Percentiles rank a stretch among this genome's conserved stretches.
These are phyloP conservation scores for Drosophila sp. DNA, from an alignment of 1,140 invertebrate species.

Conservation along the genomic window DNA sequence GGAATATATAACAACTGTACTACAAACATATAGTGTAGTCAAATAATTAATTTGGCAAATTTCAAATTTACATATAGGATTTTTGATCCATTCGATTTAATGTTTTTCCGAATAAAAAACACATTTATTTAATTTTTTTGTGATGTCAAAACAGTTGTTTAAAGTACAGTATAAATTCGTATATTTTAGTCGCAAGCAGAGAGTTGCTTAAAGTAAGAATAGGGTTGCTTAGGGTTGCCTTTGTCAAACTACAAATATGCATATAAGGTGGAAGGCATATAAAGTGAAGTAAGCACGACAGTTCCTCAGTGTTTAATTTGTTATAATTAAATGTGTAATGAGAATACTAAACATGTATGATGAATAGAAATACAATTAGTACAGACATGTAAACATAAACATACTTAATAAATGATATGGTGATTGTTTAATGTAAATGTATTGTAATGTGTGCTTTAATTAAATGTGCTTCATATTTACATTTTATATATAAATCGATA, in stretches of 20 bases:
- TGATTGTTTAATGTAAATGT: conserved; percentile 28
- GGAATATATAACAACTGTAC: too few relatives aligned
- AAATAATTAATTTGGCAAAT: too few relatives aligned
- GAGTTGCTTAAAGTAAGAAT: neutral
- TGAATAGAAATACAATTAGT: conserved; percentile 23
- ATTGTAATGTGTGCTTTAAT: conserved; percentile 81
- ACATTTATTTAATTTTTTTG: too few relatives aligned
- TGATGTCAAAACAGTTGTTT: too few relatives aligned
- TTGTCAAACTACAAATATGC: conserved; percentile 52
- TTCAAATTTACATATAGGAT: too few relatives aligned
- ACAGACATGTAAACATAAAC: conserved; percentile 18
- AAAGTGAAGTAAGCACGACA: conserved; percentile 81
- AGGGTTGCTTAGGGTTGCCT: conserved; percentile 63
- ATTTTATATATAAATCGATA: conserved; percentile 37
- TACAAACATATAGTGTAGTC: too few relatives aligned
- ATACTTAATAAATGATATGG: conserved; percentile 60
- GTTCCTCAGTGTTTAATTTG: conserved; percentile 82
- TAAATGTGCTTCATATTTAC: conserved; percentile 80
- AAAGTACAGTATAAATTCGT: too few relatives aligned
- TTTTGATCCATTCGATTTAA: too few relatives aligned
- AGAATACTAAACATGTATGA: conserved; percentile 45
- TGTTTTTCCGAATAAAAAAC: too few relatives aligned
- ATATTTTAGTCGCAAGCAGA: too few relatives aligned
- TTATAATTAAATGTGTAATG: conserved; percentile 40
- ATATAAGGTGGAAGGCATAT: conserved; percentile 62